Conservation (phyloP, 2,797 vertebrate genomes). For the Potorous gilbertii region DNA sequence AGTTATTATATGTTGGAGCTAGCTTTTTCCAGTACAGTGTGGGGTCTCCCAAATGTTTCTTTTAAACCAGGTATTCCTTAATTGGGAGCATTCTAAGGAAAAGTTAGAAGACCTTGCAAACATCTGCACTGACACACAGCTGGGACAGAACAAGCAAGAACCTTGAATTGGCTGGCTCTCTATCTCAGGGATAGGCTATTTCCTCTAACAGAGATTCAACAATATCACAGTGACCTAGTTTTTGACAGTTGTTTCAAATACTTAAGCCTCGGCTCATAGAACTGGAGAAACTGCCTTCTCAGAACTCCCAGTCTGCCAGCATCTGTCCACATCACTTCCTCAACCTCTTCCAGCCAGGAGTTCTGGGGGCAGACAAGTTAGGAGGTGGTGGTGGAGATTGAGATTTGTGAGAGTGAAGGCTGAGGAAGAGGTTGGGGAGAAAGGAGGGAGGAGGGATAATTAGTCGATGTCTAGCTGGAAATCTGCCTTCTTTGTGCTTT, state of each 20-base stretch:
- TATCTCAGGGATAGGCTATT: neutral
- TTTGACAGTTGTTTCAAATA: constrained; percentile 51
- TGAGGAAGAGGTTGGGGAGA: neutral
- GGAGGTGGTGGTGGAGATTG: neutral
- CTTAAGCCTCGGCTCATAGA: neutral
- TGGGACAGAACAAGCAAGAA: neutral
- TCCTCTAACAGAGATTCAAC: neutral
- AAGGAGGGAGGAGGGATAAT: rapidly evolving
- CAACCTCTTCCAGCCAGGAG: constrained; percentile 17
- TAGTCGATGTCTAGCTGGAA: neutral
- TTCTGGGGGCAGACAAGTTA: constrained; percentile 49
- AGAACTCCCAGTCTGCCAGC: constrained; percentile 53
- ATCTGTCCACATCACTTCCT: constrained; percentile 51
- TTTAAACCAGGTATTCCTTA: neutral
- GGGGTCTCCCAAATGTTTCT: neutral
- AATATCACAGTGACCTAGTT: constrained; percentile 62
- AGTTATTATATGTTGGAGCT: neutral
- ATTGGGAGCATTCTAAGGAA: neutral
- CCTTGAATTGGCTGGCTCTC: neutral
- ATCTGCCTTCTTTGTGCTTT: constrained; percentile 6
- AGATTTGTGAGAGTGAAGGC: neutral
- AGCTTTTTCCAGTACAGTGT: neutral
- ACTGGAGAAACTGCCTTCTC: constrained; percentile 21
- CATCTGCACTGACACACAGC: neutral
- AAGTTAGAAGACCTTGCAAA: neutral